Evolutionary conservation across 2,113 vertebrate species (phyloP).

Genomic region (Emydocephalus ijimae): DNA sequence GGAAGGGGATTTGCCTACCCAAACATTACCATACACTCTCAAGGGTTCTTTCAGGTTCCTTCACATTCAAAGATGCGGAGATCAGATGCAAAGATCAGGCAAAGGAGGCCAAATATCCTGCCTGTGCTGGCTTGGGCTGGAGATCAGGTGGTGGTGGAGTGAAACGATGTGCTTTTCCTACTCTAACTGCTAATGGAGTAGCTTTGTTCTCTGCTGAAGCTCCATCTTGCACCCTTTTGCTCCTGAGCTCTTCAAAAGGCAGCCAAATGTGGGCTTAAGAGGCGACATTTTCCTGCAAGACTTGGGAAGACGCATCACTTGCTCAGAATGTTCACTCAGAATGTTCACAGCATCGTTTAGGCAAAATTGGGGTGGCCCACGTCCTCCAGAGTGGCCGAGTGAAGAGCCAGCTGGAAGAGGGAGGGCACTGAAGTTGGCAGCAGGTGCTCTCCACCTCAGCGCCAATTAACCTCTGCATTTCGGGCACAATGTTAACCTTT

Average conservation of each 20-base stretch:
- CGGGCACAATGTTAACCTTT: slow-evolving; percentile 8
- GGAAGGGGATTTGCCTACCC: not conserved
- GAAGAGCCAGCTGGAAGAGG: not conserved
- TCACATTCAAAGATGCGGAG: not conserved
- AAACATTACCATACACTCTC: not conserved
- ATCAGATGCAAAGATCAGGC: not conserved
- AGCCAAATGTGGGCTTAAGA: not conserved
- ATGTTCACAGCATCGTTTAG: not conserved
- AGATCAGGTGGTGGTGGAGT: not conserved
- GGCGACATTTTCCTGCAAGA: not conserved
- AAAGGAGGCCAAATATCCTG: not conserved
- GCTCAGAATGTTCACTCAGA: not conserved
- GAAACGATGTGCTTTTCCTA: not conserved
- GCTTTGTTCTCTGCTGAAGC: not conserved
- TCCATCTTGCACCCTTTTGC: not conserved
- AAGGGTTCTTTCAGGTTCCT: not conserved
- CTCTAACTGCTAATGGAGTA: not conserved
- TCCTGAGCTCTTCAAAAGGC: not conserved
- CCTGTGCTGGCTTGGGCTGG: not conserved
- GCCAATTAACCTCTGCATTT: not conserved
- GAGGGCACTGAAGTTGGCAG: not conserved
- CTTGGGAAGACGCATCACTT: no score
- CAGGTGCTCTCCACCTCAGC: not conserved
- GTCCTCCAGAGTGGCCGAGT: accelerated
- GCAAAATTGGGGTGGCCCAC: not conserved